phyloP scores from a whole-genome alignment of 2,797 vertebrate genomes.

The Rhyacichthys aspro region DNA sequence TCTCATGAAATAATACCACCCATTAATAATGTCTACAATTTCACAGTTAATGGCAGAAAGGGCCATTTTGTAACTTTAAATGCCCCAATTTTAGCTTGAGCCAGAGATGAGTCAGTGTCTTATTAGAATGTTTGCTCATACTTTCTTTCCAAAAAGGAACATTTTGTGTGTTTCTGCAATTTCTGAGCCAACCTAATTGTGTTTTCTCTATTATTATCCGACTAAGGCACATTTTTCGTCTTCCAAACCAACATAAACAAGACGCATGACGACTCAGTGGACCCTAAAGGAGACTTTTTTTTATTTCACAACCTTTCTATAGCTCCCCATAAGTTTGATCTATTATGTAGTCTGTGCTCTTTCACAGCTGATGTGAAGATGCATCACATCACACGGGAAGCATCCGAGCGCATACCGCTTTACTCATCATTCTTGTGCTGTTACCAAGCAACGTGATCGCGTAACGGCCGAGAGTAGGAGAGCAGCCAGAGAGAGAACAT shows the following conservation, averaged over 20 bases:
- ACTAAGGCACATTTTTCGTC: no score
- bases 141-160: not conserved
- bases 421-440: conserved; percentile 70
- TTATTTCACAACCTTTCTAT: not conserved
- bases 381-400: conserved; percentile 56
- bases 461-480: conserved; percentile 62
- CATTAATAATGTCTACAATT: conserved; percentile 8
- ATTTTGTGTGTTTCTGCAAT: not conserved
- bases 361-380: conserved; percentile 60
- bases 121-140: not conserved
- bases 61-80: not conserved
- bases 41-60: conserved; percentile 2
- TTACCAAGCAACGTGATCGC: conserved; percentile 79
- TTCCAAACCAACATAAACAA: no score
- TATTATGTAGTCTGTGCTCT: conserved; percentile 11
- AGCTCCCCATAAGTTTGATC: not conserved
- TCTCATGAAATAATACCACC: conserved; percentile 1
- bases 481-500: conserved; percentile 57
- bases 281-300: no score
- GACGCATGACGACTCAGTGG: no score
- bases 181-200: no score
- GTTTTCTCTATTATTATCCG: no score
- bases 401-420: conserved; percentile 61
- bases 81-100: not conserved
- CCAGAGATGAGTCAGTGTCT: not conserved